Evolutionary conservation across 2,797 vertebrate species (phyloP).

Genomic region (Nannoperca obscura): DNA sequence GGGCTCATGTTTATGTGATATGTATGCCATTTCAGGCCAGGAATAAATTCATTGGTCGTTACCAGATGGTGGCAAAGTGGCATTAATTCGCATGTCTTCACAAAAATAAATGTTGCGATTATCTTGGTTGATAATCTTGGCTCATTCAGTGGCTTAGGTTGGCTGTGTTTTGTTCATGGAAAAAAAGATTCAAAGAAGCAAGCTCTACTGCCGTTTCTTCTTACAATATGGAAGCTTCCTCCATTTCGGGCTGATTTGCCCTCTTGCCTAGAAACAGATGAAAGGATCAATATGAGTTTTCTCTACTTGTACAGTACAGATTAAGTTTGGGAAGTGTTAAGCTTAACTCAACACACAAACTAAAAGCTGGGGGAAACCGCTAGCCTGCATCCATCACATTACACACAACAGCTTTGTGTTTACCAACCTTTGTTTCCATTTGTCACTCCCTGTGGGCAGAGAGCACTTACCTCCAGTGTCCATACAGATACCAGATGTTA

Average conservation of each 20-base stretch:
- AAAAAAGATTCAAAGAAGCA: background rate
- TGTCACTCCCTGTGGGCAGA: constrained; percentile 2
- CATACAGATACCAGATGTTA: constrained; percentile 40
- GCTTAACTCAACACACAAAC: background rate
- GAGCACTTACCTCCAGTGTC: constrained; percentile 21
- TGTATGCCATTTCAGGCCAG: too few species aligned
- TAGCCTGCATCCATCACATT: background rate
- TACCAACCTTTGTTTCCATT: constrained; percentile 38
- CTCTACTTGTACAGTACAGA: background rate
- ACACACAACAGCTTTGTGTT: constrained; percentile 42
- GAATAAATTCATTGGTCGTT: too few species aligned
- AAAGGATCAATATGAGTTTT: constrained; percentile 12
- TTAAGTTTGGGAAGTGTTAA: background rate
- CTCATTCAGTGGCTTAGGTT: background rate
- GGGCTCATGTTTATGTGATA: background rate
- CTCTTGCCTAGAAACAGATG: background rate
- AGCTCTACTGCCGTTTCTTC: background rate
- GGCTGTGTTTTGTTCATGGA: background rate
- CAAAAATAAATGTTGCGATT: background rate
- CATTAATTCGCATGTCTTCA: background rate
- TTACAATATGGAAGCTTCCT: background rate
- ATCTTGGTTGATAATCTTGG: background rate
- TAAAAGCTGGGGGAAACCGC: background rate
- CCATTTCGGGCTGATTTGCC: background rate
- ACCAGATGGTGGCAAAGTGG: background rate